These are phyloP conservation scores for Sus cebifrons DNA, from an alignment of 2,797 vertebrate species.

Conservation along the genomic window DNA sequence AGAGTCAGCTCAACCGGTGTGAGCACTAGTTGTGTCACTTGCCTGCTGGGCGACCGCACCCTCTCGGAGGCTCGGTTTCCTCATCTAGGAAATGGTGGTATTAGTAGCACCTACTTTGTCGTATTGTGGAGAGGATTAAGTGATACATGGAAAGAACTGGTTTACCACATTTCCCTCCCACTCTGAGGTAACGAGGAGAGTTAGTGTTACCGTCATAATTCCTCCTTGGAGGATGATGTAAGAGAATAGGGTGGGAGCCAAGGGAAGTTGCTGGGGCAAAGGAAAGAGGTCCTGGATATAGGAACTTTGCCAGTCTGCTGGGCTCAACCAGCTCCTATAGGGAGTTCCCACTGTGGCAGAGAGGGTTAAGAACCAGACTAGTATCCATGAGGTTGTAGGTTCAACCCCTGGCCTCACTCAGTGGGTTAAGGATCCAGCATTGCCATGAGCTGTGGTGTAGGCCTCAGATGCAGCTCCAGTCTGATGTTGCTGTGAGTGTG, in stretches of 20 bases:
- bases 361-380: too few species aligned
- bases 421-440: too few species aligned
- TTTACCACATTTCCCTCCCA: not conserved
- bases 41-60: not conserved
- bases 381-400: too few species aligned
- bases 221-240: not conserved
- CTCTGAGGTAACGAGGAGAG: not conserved
- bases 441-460: too few species aligned
- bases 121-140: constrained; percentile 5
- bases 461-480: too few species aligned
- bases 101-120: not conserved
- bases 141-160: not conserved
- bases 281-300: not conserved
- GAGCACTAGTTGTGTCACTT: constrained; percentile 43
- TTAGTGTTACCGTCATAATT: not conserved
- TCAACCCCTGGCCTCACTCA: too few species aligned
- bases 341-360: too few species aligned
- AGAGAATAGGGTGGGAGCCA: not conserved
- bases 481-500: too few species aligned
- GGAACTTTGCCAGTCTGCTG: not conserved
- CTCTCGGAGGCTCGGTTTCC: not conserved
- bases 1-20: not conserved
- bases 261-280: too few species aligned
- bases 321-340: not conserved
- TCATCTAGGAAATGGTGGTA: not conserved